These are phyloP conservation scores for Rafetus swinhoei DNA, from an alignment of 2,113 vertebrate species.

Conservation along the genomic window DNA sequence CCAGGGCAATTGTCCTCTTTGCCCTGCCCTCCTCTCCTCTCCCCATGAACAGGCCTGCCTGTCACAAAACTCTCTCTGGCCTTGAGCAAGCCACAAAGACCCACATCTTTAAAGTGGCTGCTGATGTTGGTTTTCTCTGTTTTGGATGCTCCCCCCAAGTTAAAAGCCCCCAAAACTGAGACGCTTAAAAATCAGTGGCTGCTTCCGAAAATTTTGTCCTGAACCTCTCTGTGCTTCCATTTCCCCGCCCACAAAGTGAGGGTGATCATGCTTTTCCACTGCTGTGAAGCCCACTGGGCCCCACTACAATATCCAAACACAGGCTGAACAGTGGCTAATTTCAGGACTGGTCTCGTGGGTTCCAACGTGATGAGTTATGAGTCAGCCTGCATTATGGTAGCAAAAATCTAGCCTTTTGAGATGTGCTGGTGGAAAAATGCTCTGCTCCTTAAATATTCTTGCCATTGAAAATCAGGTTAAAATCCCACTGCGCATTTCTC, in stretches of 20 bases:
- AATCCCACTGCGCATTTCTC: neutral
- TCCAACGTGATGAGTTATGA: neutral
- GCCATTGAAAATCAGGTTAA: neutral
- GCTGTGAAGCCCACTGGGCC: neutral
- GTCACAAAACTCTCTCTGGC: neutral
- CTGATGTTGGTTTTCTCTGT: accelerated
- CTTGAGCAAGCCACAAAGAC: neutral
- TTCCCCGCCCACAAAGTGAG: neutral
- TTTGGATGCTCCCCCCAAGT: neutral
- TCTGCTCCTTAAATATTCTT: neutral
- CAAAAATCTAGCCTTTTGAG: neutral
- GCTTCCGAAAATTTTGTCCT: accelerated
- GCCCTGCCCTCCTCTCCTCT: too few species aligned
- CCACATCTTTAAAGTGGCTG: neutral
- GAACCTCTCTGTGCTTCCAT: neutral
- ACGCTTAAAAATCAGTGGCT: neutral
- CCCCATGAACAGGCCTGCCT: too few species aligned
- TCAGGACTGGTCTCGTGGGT: neutral
- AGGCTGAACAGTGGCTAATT: neutral
- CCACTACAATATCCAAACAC: too few species aligned
- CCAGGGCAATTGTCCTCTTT: too few species aligned
- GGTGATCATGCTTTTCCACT: neutral
- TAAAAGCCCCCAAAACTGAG: neutral
- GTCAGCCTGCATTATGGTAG: neutral
- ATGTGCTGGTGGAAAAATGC: neutral